Base-by-base conservation (phyloP, 2,113 vertebrate species). In the Parus major region DNA sequence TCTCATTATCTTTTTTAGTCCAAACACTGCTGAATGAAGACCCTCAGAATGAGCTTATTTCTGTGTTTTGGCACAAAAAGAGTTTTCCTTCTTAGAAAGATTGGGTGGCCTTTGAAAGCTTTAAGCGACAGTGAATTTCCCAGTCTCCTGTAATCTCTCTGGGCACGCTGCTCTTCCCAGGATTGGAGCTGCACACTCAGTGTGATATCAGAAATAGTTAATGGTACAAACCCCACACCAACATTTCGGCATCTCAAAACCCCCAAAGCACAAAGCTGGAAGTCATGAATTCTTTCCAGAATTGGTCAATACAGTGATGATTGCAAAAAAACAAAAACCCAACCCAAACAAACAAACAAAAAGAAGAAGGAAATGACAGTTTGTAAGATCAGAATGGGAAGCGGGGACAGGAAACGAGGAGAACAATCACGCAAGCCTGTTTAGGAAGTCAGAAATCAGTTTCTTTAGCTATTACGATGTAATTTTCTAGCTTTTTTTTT, bases 121-220 rank as follows among this genome's bases (percentile, higher is more conserved):
- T 63, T 33, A 31, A 52, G 46, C 15, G 18, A n/a, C 14, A 27
- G 12, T 0, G 5, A 55, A 46, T 60, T 86, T 46, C 55, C 2
- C 3, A 28, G 39, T 19, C 7, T 44, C 36, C 46, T 52, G 46
- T 6, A 27, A 78, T 20, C 28, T 39, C n/a, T 69, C 27, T 52
- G 71, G 35, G 27, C 42, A 15, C 3, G 1, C 52, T 52, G 53
- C 53, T 68, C 27, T 27, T 44, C 55, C 20, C 39, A 69, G 64
- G 11, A 3, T 0, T 53, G 55, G 72, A 39, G 4, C 18, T 27
- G 42, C 70, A 41, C 4, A 0, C 18, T 31, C 61, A 21, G 22
- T 60, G 12, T 13, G 41, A 4, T 3, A 6, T 17, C 7, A 60
- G 24, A 49, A 71, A 79, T 2, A 14, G 4, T 56, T 29, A 7